Evolutionary conservation across 2,888 invertebrate genomes (phyloP).

Genomic region (Branchellion lobata): DNA sequence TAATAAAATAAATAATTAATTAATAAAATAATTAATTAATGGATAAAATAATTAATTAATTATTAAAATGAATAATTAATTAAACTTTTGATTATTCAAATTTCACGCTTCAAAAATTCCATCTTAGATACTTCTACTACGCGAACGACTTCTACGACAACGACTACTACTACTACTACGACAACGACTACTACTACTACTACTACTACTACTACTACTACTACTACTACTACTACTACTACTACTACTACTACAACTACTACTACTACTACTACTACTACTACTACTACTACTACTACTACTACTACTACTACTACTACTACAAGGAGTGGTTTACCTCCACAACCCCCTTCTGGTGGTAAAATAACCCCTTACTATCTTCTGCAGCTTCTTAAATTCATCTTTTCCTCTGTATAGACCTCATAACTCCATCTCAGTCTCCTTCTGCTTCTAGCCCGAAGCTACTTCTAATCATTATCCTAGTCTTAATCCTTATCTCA

Average conservation of each 20-base stretch:
- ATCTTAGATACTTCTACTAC: neutral
- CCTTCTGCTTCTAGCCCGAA: too few species aligned
- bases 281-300: slow-evolving; percentile 25
- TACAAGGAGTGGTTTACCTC: neutral
- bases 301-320: slow-evolving; percentile 13
- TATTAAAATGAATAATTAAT: too few species aligned
- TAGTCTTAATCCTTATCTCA: too few species aligned
- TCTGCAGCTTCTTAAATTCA: too few species aligned
- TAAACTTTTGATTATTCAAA: too few species aligned
- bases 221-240: slow-evolving; percentile 30
- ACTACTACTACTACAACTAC: slow-evolving; percentile 28
- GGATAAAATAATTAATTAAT: too few species aligned
- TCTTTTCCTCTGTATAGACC: too few species aligned
- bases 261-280: slow-evolving; percentile 31
- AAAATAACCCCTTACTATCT: neutral
- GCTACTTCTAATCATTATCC: too few species aligned
- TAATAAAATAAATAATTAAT: too few species aligned
- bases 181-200: neutral
- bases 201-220: slow-evolving; percentile 35
- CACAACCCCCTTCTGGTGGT: neutral
- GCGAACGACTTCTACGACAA: neutral
- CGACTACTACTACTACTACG: neutral
- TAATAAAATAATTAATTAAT: too few species aligned
- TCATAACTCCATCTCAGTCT: neutral
- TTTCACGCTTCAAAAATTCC: too few species aligned